Conservation (phyloP, 2,797 vertebrate species). For the Helicolenus hilgendorfi region DNA sequence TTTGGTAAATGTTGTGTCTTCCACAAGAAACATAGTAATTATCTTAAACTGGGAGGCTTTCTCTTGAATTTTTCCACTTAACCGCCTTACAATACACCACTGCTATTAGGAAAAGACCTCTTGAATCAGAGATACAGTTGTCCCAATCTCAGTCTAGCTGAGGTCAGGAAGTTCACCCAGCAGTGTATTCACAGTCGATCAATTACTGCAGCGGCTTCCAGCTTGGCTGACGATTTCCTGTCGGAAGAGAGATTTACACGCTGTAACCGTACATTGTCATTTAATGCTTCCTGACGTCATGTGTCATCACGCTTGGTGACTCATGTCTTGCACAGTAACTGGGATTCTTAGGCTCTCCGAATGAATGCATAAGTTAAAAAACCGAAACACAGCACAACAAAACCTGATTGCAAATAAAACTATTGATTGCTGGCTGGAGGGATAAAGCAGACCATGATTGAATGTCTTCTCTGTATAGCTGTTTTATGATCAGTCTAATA, state of each 20-base stretch:
- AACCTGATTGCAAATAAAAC: background rate
- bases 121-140: background rate
- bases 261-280: background rate
- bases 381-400: background rate
- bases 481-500: conserved; percentile 38
- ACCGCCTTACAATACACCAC: background rate
- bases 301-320: conserved; percentile 20
- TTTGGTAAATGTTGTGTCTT: background rate
- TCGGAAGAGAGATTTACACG: conserved; percentile 24
- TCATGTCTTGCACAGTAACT: background rate
- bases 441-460: conserved; percentile 4
- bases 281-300: background rate
- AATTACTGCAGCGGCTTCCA: conserved; percentile 2
- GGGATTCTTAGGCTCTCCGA: background rate
- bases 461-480: background rate
- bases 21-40: background rate
- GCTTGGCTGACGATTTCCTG: conserved; percentile 18
- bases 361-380: background rate
- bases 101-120: background rate
- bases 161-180: conserved; percentile 27
- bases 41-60: background rate
- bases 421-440: conserved; percentile 16
- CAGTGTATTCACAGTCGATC: conserved; percentile 18
- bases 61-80: background rate
- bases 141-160: background rate